phyloP scores from a whole-genome alignment of 1,140 invertebrate species.

The Mizuhopecten yessoensis region DNA sequence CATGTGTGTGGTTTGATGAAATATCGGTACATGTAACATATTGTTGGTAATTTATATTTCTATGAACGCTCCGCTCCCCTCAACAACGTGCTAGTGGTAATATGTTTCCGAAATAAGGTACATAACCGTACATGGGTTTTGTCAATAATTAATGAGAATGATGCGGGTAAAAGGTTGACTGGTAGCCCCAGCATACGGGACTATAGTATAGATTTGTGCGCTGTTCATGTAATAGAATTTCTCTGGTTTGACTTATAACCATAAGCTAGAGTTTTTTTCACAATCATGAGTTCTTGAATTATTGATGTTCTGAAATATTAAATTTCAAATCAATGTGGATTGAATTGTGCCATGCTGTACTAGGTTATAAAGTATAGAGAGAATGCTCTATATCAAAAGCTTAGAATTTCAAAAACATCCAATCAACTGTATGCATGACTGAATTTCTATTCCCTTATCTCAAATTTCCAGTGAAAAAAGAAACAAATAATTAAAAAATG shows the following conservation, averaged over 20 bases:
- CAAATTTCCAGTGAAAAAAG: too few relatives aligned
- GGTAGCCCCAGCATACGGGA: neutral
- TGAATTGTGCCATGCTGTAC: neutral
- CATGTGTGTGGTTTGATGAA: too few relatives aligned
- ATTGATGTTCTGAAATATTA: neutral
- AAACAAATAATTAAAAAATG: too few relatives aligned
- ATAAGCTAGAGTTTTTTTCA: neutral
- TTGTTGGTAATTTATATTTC: neutral
- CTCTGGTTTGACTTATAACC: neutral
- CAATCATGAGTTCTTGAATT: conserved; percentile 2
- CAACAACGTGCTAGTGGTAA: neutral
- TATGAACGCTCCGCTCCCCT: neutral
- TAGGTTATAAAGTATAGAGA: neutral
- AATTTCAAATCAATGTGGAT: neutral
- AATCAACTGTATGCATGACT: too few relatives aligned
- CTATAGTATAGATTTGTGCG: neutral
- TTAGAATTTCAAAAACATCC: neutral
- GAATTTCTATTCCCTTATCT: too few relatives aligned
- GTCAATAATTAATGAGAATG: neutral
- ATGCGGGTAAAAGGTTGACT: neutral
- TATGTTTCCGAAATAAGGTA: neutral
- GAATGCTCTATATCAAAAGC: neutral
- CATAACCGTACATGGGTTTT: neutral
- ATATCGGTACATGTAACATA: neutral
- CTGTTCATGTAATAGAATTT: neutral